Evolutionary conservation across 2,888 invertebrate species (phyloP).

Genomic region (Dryocosmus kuriphilus): DNA sequence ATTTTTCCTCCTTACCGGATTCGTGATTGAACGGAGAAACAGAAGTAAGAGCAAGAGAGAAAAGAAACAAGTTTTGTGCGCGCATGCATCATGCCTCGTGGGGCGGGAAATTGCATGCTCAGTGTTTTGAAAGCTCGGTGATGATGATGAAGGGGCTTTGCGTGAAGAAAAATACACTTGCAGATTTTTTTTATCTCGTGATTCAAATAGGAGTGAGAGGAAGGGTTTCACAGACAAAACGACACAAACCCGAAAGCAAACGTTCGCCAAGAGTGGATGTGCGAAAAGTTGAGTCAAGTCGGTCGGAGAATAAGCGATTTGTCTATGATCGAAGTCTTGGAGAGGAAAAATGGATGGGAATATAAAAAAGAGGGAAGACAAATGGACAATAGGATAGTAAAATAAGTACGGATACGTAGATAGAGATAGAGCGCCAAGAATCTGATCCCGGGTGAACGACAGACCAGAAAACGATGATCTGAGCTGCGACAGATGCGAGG

Average conservation of each 20-base stretch:
- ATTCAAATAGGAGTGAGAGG: not conserved
- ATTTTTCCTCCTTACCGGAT: slow-evolving; percentile 35
- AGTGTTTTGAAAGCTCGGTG: slow-evolving; percentile 36
- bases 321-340: slow-evolving; percentile 16
- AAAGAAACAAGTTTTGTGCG: slow-evolving; percentile 60
- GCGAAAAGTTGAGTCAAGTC: slow-evolving; percentile 24
- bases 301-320: slow-evolving; percentile 13
- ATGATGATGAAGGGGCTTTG: slow-evolving; percentile 26
- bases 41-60: slow-evolving; percentile 35
- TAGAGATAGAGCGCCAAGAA: slow-evolving; percentile 42
- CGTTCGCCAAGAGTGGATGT: slow-evolving; percentile 3
- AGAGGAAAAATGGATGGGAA: not conserved
- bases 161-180: slow-evolving; percentile 23
- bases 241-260: slow-evolving; percentile 4
- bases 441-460: slow-evolving; percentile 40
- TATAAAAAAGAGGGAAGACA: not conserved
- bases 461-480: slow-evolving; percentile 48
- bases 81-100: slow-evolving; percentile 66
- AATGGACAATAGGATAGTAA: not conserved
- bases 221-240: not conserved
- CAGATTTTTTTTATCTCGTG: not conserved
- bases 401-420: slow-evolving; percentile 40
- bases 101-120: slow-evolving; percentile 58
- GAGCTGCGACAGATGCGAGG: slow-evolving; percentile 54
- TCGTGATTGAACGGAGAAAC: slow-evolving; percentile 31